Conservation (phyloP, 2,888 invertebrate genomes). For the Leptinotarsa haldemani region DNA sequence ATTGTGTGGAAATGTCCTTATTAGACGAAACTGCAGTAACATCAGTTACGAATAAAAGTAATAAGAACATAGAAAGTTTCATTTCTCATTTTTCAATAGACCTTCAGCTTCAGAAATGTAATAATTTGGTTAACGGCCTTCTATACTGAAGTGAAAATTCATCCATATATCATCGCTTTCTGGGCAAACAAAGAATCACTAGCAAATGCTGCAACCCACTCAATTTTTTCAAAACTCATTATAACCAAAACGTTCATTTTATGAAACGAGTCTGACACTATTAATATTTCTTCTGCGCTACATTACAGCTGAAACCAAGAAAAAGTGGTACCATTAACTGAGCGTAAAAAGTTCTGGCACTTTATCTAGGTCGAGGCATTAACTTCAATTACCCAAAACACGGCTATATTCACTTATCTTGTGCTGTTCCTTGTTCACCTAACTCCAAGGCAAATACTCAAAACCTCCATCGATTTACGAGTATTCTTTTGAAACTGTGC, state of each 20-base stretch:
- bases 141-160: not conserved
- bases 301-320: conserved; percentile 15
- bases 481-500: conserved; percentile 6
- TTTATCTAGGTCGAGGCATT: conserved; percentile 16
- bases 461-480: not conserved
- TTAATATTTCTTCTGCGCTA: conserved; percentile 17
- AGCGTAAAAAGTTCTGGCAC: conserved; percentile 15
- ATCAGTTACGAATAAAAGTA: no score
- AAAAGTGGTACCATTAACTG: conserved; percentile 17
- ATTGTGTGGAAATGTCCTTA: no score
- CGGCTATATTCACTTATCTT: conserved; percentile 15
- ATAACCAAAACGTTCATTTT: not conserved
- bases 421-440: conserved; percentile 14
- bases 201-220: not conserved
- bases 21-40: no score
- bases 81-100: no score
- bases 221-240: not conserved
- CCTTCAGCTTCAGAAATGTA: no score
- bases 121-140: not conserved
- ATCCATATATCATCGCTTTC: not conserved
- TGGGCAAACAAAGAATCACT: no score
- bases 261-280: conserved; percentile 3
- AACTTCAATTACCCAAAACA: conserved; percentile 20
- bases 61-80: no score
- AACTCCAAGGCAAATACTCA: conserved; percentile 1